Evolutionary conservation across 2,888 invertebrate species (phyloP).

Genomic region (Apocheima hispidaria): DNA sequence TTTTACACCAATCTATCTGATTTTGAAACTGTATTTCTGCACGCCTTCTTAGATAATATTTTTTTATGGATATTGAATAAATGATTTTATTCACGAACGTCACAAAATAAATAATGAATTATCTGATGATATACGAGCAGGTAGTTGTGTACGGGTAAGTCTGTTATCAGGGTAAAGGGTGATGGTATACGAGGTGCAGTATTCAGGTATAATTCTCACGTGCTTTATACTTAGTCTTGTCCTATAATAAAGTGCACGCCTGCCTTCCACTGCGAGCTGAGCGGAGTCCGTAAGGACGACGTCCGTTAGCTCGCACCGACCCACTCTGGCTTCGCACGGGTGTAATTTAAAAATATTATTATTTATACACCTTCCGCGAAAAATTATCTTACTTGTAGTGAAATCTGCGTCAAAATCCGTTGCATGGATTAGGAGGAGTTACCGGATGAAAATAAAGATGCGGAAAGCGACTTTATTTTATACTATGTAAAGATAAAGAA

Average conservation of each 20-base stretch:
- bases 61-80: constrained; percentile 33
- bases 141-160: constrained; percentile 13
- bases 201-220: constrained; percentile 47
- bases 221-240: constrained; percentile 44
- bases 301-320: no score
- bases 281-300: no score
- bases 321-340: no score
- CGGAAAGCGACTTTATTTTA: no score
- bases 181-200: constrained; percentile 49
- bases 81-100: constrained; percentile 20
- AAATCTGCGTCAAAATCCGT: no score
- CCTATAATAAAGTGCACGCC: constrained; percentile 59
- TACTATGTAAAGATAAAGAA: no score
- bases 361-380: no score
- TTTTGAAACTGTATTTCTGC: constrained; percentile 54
- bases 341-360: no score
- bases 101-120: constrained; percentile 8
- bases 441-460: no score
- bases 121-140: constrained; percentile 2
- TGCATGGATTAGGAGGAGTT: no score
- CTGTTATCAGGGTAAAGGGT: constrained; percentile 52
- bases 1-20: constrained; percentile 55
- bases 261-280: no score
- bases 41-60: constrained; percentile 39
- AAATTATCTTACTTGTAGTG: no score